Conservation (phyloP, 35 echinoderm and acorn worm genomes). For the Anneissia japonica region DNA sequence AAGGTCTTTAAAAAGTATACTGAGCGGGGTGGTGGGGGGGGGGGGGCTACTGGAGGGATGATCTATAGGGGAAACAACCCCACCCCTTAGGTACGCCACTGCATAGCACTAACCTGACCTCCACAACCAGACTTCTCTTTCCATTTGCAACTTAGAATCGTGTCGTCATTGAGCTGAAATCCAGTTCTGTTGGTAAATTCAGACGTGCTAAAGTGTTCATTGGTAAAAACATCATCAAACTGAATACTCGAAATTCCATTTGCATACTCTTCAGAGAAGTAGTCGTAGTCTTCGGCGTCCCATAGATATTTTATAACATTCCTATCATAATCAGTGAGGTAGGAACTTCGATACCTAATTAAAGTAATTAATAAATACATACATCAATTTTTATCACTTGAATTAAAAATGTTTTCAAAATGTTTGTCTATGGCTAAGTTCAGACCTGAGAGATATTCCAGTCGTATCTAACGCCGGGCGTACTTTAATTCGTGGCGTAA, state of each 20-base stretch:
- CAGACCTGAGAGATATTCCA: too few relatives aligned
- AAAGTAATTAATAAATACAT: too few relatives aligned
- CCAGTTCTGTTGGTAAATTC: constrained; percentile 18
- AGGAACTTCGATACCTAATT: background rate
- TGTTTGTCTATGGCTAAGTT: too few relatives aligned
- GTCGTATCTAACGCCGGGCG: too few relatives aligned
- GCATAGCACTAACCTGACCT: background rate
- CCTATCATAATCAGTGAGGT: background rate
- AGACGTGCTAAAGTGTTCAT: background rate
- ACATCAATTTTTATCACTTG: too few relatives aligned
- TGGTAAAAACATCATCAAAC: background rate
- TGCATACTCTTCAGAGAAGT: background rate
- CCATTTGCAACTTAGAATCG: constrained; percentile 5
- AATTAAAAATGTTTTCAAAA: too few relatives aligned
- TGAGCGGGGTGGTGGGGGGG: too few relatives aligned
- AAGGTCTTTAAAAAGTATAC: too few relatives aligned
- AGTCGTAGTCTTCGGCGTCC: background rate
- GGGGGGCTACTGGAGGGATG: background rate
- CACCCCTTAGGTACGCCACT: background rate
- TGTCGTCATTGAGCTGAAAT: constrained; percentile 1
- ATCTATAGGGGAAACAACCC: background rate
- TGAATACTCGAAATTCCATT: background rate
- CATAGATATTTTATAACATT: background rate
- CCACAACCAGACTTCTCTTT: background rate
- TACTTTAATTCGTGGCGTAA: too few relatives aligned